Percentiles rank a stretch among this genome's conserved stretches.
Conservation (phyloP, 2,888 invertebrate species). For the Carterocephalus palaemon region DNA sequence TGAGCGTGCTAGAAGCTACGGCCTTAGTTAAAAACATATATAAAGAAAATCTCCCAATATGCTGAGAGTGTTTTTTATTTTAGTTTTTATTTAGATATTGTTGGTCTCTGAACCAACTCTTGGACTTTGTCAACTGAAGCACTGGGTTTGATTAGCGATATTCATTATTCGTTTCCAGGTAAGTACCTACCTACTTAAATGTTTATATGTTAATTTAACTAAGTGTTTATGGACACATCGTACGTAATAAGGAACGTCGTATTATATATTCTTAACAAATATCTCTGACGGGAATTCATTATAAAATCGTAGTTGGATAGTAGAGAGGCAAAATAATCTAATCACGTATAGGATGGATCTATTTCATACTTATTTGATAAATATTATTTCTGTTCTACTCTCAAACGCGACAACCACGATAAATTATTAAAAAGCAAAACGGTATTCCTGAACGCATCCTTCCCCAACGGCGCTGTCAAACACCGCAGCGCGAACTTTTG, state of each 20-base stretch:
- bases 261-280: constrained; percentile 26
- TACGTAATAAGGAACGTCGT: not conserved
- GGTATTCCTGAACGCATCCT: constrained; percentile 35
- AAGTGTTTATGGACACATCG: constrained; percentile 8
- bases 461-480: constrained; percentile 47
- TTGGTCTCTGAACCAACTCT: no score
- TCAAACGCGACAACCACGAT: not conserved
- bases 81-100: no score
- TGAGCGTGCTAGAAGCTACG: no score
- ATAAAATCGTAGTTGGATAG: constrained; percentile 15
- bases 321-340: constrained; percentile 38
- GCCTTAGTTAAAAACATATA: no score
- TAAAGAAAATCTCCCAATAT: no score
- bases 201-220: not conserved
- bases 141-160: no score
- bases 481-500: constrained; percentile 52
- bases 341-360: constrained; percentile 37
- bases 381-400: no score
- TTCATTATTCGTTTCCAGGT: no score
- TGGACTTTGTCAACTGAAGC: no score
- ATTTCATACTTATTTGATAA: no score
- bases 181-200: no score
- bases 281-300: constrained; percentile 22
- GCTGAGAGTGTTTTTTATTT: no score
- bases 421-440: constrained; percentile 32